Base-by-base conservation (phyloP, 2,113 vertebrate species). In the Ranitomeya imitator region DNA sequence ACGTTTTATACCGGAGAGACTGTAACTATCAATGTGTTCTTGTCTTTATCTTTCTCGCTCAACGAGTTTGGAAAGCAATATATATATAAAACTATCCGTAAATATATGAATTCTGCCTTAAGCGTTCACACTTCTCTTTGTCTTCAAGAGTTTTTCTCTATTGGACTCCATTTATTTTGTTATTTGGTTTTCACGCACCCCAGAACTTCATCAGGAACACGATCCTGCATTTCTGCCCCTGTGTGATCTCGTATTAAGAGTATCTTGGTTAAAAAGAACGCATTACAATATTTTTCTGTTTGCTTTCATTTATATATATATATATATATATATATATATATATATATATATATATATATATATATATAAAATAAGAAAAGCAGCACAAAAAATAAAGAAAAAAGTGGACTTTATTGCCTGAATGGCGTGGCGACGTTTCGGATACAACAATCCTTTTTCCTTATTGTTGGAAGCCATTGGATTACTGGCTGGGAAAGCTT, bases 1-100 rank as follows among this genome's bases (percentile, higher is more conserved):
- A 83, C 54, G 16, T 88, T 88, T 74, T 60, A 76, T 82, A 82
- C 79, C 86, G 74, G 67, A 26, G 86, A 88, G 86, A 88, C 86
- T 87, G 63, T 45, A 82, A 16, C 79, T 57, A 74, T 88, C 79
- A 71, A 45, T 37, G 26, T 69, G 59, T 69, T 73, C 21, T 82
- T 76, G 86, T 63, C 78, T 37, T 71, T 14, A 51, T 51, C 86
- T 73, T 83, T 61, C 10, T 37, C 71, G 14, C 86, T 76, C 67
- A 59, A 65, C 26, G 69, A 67, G 67, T 61, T 54, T 61, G 12
- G 37, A 71, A 82, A 52, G 12, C 14, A 45, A 21, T 86, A 52
- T 61, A 77, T 45, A 86, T 61, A 77, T 45, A 86, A 86, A 86
- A 45, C 14, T 14, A 21, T 61, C 55, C 11, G 15, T 61, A 77